Base-by-base conservation (phyloP, 2,888 invertebrate species). In the Parthenolecanium corni region DNA sequence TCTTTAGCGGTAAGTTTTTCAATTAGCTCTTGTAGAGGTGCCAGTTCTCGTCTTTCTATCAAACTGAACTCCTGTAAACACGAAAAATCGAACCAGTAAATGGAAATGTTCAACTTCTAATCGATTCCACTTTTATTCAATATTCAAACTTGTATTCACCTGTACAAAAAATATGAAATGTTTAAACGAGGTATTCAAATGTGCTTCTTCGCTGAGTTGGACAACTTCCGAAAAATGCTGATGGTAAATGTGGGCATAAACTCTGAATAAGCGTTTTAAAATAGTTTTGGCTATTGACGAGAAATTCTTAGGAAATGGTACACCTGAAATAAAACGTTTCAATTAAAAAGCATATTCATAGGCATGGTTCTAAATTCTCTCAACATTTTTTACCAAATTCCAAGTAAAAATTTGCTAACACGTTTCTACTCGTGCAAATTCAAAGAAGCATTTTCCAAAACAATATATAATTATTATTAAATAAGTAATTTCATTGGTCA, bases 181-280 rank as follows among this genome's bases (percentile, higher is more conserved):
- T 74, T 98, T 98, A 79, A 98, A 98, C 69, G 95, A 95, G 66
- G 98, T 98, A 77, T 98, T 98, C 70, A 98, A 83, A 76, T 98
- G 98, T 62, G 97, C 96, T 76, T 97, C 97, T 76, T 98, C 97
- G 61, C 94, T 93, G 64, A 98, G 81, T 75, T 94, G 90, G 64
- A 97, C 94, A 67, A 98, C 95, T 79, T 96, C 91, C 64, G 89
- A 86, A 77, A 98, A 97, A 79, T 99, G 98, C 74, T 96, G 95
- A 78, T 98, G 96, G 77, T 99, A 98, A 73, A 98, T 95, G 77
- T 98, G 98, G 58, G 98, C 98, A 76, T 98, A 98, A 65, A 98
- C 96, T 72, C 98, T 84, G 77, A 98, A 98, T 73, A 99, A 79
- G 67, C 98, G 83, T 77, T 97, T 97, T 71, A 98, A 78, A 74